Conservation (phyloP, 2,888 invertebrate genomes). For the Lasioglossum lativentre region DNA sequence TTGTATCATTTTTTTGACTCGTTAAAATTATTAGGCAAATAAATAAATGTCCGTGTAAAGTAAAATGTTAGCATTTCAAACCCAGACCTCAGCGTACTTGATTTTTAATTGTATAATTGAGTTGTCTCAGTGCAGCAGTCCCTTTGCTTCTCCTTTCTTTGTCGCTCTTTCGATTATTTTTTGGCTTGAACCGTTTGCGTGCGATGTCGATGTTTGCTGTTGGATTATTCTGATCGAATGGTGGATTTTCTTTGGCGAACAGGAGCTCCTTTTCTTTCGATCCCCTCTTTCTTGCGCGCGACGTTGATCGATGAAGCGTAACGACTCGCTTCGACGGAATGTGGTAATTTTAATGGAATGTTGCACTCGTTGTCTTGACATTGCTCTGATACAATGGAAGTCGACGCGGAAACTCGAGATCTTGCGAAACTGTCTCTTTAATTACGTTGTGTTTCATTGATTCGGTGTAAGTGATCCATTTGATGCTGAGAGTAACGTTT, state of each 20-base stretch:
- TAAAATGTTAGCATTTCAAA: not conserved
- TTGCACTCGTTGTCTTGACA: constrained; percentile 18
- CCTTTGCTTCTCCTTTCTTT: not conserved
- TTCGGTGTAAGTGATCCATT: not conserved
- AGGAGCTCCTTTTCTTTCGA: not conserved
- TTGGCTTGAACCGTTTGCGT: constrained; percentile 1
- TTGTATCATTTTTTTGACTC: not conserved
- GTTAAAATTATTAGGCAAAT: not conserved
- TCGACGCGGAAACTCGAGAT: not conserved
- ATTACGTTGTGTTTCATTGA: not conserved
- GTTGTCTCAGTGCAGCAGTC: not conserved
- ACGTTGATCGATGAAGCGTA: not conserved
- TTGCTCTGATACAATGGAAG: not conserved
- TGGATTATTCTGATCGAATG: constrained; percentile 6
- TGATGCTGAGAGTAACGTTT: not conserved
- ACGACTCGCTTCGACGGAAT: not conserved
- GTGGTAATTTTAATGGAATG: constrained; percentile 18
- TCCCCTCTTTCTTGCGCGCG: not conserved
- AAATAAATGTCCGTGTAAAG: too few relatives aligned
- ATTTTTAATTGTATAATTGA: not conserved
- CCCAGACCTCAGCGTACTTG: not conserved
- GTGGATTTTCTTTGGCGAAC: not conserved
- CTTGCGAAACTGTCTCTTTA: not conserved
- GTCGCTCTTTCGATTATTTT: not conserved
- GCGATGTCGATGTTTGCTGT: not conserved